Evolutionary conservation across 2,113 vertebrate species (phyloP).

Genomic region (Ceyx margarethae): DNA sequence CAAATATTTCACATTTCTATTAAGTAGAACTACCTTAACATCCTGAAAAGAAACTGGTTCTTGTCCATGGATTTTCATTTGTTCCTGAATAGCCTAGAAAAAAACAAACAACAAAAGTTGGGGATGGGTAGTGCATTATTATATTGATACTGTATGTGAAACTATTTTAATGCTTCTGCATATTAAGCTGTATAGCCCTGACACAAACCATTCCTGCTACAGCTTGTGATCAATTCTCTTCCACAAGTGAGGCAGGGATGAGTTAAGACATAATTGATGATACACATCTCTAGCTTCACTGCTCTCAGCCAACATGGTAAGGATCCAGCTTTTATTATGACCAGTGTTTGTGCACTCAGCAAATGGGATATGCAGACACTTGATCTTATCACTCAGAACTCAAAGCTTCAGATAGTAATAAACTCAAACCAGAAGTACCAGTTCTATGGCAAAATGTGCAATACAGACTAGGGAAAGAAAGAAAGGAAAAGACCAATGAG

Average conservation of each 20-base stretch:
- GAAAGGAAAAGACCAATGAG: not conserved
- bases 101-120: not conserved
- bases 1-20: not conserved
- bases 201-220: not conserved
- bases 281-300: rapidly evolving
- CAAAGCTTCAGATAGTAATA: not conserved
- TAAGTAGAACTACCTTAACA: slow-evolving; percentile 82
- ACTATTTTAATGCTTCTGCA: not conserved
- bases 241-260: not conserved
- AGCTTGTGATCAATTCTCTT: not conserved
- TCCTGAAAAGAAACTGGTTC: slow-evolving; percentile 96
- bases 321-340: not conserved
- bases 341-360: not conserved
- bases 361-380: not conserved
- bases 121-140: not conserved
- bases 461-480: not conserved
- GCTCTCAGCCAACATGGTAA: not conserved
- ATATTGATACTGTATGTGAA: not conserved
- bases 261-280: not conserved
- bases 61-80: slow-evolving; percentile 97
- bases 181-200: not conserved
- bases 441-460: not conserved
- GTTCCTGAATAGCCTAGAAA: slow-evolving; percentile 92
- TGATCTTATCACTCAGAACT: not conserved
- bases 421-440: not conserved